Conservation (phyloP, 2,113 vertebrate species). For the Anthoscopus minutus region DNA sequence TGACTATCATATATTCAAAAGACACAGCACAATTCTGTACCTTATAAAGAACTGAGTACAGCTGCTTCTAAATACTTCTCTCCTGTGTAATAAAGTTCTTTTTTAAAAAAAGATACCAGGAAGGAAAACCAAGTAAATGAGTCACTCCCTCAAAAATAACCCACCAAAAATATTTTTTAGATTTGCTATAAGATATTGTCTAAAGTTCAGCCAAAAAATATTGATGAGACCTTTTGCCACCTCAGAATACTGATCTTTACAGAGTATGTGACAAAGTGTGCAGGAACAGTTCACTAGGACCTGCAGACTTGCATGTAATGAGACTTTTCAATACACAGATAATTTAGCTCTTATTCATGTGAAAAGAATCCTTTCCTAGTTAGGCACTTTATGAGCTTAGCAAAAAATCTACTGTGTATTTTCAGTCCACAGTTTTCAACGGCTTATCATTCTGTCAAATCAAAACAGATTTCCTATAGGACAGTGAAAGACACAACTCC, state of each 20-base stretch:
- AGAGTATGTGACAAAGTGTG: not conserved
- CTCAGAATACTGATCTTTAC: not conserved
- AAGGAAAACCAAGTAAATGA: not conserved
- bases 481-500: not conserved
- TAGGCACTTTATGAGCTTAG: not conserved
- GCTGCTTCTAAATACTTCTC: not conserved
- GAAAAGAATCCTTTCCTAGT: not conserved
- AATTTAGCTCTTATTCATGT: constrained; percentile 28
- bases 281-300: not conserved
- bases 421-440: constrained; percentile 14
- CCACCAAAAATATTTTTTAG: not conserved
- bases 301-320: not conserved
- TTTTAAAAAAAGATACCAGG: not conserved
- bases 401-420: not conserved
- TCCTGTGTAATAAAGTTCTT: not conserved
- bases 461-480: not conserved
- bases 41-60: not conserved
- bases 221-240: not conserved
- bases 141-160: fast-evolving
- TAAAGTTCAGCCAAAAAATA: not conserved
- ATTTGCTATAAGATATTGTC: not conserved
- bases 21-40: not conserved
- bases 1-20: not conserved
- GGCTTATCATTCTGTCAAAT: constrained; percentile 19
- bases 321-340: constrained; percentile 1